A percentile compares a stretch with the other conserved stretches of the same genome.
These are phyloP conservation scores for Drosophila nigritarsus DNA, from an alignment of 2,888 invertebrate species.

Conservation along the genomic window DNA sequence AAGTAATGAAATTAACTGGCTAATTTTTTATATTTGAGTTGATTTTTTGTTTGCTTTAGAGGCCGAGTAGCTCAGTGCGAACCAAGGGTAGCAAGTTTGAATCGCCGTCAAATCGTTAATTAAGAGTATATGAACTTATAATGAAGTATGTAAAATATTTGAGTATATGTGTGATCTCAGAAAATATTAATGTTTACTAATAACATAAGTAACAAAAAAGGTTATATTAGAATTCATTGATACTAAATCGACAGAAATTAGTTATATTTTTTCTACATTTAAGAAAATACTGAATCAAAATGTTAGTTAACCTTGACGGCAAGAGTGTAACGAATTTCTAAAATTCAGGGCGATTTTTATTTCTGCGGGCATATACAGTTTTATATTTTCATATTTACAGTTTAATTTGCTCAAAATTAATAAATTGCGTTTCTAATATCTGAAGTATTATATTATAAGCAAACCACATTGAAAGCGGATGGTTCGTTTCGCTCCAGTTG, in stretches of 20 bases:
- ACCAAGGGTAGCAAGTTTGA: neutral
- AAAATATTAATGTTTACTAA: no score
- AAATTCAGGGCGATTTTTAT: neutral
- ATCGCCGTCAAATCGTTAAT: neutral
- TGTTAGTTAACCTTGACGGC: no score
- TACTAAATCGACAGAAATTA: no score
- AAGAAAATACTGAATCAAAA: no score
- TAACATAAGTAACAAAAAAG: no score
- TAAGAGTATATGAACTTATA: no score
- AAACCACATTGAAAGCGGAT: neutral
- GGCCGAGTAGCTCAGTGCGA: neutral
- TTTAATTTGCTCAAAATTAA: neutral
- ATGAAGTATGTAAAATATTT: no score
- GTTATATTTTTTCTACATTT: no score
- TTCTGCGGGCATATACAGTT: neutral
- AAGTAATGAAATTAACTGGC: neutral
- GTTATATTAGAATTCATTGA: no score
- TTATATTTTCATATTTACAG: neutral
- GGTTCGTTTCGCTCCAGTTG: constrained; percentile 46
- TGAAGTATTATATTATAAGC: constrained; percentile 3
- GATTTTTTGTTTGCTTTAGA: neutral
- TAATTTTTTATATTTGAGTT: neutral
- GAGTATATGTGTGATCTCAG: no score
- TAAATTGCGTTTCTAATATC: neutral
- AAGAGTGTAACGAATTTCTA: neutral